A percentile compares a stretch with the other conserved stretches of the same genome.
Evolutionary conservation across 1,140 invertebrate species (phyloP).

Genomic region (Onthophagus taurus): DNA sequence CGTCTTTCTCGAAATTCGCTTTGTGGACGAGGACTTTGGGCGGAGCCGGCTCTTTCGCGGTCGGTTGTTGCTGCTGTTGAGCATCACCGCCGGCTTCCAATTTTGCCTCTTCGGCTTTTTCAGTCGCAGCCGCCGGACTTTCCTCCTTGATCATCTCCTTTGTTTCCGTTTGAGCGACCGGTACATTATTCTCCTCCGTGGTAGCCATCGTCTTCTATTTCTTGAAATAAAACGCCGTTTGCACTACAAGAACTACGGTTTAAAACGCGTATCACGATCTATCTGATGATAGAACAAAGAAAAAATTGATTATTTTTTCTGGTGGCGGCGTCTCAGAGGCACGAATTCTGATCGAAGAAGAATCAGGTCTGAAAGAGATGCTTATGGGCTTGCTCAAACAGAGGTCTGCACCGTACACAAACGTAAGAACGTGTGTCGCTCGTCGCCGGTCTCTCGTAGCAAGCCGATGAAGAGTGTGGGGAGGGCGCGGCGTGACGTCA

Average conservation of each 20-base stretch:
- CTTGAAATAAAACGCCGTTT: no score
- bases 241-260: no score
- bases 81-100: conserved; percentile 46
- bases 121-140: conserved; percentile 42
- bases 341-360: no score
- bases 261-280: no score
- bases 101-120: conserved; percentile 49
- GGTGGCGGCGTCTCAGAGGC: no score
- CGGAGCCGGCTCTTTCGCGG: conserved; percentile 44
- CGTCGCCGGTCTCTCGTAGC: no score
- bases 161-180: conserved; percentile 46
- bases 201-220: conserved; percentile 58
- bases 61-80: no score
- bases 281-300: no score
- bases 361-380: no score
- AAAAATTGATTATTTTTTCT: no score
- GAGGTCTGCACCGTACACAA: no score
- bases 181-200: conserved; percentile 60
- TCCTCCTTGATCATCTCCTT: conserved; percentile 58
- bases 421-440: background rate
- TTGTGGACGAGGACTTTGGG: conserved; percentile 77
- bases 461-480: conserved; percentile 8
- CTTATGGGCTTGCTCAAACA: background rate
- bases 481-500: conserved; percentile 16
- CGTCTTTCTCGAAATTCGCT: conserved; percentile 80